Evolutionary conservation across 2,113 vertebrate species (phyloP).

Genomic region (Corythornis cristatus): DNA sequence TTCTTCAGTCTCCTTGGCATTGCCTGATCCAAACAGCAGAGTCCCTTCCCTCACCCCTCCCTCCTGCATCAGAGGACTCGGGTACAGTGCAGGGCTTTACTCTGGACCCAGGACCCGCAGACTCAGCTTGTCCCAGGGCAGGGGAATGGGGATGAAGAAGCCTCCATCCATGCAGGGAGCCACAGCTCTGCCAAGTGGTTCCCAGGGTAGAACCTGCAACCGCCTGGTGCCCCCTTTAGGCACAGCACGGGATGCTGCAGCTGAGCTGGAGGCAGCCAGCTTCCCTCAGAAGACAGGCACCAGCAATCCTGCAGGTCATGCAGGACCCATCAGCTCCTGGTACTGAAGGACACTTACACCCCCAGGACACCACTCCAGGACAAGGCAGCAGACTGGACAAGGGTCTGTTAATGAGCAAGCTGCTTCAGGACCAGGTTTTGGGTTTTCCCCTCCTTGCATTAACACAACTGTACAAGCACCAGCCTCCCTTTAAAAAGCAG

Average conservation of each 20-base stretch:
- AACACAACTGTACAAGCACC: not conserved
- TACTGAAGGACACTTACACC: not conserved
- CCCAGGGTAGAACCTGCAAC: not conserved
- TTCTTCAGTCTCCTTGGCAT: not conserved
- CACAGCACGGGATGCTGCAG: not conserved
- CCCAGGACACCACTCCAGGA: not conserved
- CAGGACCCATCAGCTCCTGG: not conserved
- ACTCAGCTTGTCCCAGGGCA: not conserved
- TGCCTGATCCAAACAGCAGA: not conserved
- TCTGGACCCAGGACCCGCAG: not conserved
- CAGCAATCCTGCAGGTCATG: rapidly evolving
- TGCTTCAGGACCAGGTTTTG: not conserved
- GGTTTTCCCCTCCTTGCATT: not conserved
- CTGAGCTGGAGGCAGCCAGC: not conserved
- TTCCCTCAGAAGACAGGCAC: not conserved
- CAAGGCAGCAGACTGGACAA: not conserved
- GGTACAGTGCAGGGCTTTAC: rapidly evolving
- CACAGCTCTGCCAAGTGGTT: not conserved
- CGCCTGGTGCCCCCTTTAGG: slow-evolving; percentile 37
- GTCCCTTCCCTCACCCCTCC: not conserved
- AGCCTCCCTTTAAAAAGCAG: not conserved
- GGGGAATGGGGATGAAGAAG: not conserved
- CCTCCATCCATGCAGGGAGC: not conserved
- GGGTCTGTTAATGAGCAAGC: not conserved
- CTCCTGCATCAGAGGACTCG: not conserved